phyloP scores from a whole-genome alignment of 2,797 vertebrate genomes.

The Lagocephalus sceleratus region DNA sequence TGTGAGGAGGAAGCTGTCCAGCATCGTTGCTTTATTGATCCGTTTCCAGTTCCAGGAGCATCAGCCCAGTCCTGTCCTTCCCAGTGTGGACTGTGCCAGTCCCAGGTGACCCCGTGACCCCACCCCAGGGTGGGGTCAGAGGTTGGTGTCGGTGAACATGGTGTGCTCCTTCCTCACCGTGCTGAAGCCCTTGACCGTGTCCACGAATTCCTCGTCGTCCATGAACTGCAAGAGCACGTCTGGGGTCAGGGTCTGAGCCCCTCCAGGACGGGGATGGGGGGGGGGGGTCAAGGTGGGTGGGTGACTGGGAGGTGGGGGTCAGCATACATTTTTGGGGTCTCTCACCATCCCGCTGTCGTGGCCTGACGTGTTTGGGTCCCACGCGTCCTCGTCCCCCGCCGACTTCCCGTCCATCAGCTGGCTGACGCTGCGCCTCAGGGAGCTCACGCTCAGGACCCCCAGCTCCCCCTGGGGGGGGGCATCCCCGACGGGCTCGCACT shows the following conservation, averaged over 20 bases:
- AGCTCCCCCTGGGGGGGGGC: conserved; percentile 56
- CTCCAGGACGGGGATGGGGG: too few relatives aligned
- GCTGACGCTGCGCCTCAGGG: conserved; percentile 88
- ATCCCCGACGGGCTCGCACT: conserved; percentile 65
- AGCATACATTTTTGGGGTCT: conserved; percentile 26
- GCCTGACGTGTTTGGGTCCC: conserved; percentile 85
- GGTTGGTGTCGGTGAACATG: conserved; percentile 93
- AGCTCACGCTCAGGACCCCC: conserved; percentile 62
- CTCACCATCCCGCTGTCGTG: conserved; percentile 90
- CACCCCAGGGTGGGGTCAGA: conserved; percentile 59
- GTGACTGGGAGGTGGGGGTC: too few relatives aligned
- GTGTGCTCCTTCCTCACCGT: conserved; percentile 95
- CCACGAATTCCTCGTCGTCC: conserved; percentile 92
- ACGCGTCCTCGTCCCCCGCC: conserved; percentile 75
- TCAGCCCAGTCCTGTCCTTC: too few relatives aligned
- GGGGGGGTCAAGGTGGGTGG: conserved; percentile 2
- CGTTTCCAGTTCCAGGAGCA: too few relatives aligned
- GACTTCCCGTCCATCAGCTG: conserved; percentile 86
- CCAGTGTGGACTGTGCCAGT: too few relatives aligned
- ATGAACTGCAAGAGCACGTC: conserved; percentile 71
- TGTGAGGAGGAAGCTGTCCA: too few relatives aligned
- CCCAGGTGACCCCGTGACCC: too few relatives aligned
- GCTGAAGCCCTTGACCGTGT: conserved; percentile 94
- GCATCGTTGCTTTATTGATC: too few relatives aligned
- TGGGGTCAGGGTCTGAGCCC: too few relatives aligned